Conservation (phyloP, 2,797 vertebrate genomes). For the Gadopsis marmoratus region DNA sequence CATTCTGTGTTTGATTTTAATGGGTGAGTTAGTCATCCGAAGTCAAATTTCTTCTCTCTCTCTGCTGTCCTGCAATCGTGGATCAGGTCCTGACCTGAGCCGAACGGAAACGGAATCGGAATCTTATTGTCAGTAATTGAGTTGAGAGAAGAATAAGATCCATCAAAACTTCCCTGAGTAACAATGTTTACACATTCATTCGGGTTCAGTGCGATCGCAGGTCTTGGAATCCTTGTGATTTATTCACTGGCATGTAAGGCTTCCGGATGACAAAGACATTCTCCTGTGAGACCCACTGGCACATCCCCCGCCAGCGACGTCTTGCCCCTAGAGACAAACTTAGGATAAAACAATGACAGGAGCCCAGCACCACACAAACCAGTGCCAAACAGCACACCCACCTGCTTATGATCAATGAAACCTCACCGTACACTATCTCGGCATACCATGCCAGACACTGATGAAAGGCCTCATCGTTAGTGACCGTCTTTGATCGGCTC, state of each 20-base stretch:
- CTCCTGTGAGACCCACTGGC: constrained; percentile 76
- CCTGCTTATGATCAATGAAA: constrained; percentile 81
- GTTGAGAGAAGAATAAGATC: background rate
- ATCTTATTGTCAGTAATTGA: background rate
- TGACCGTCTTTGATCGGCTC: constrained; percentile 85
- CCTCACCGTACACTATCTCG: constrained; percentile 72
- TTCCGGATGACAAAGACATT: constrained; percentile 78
- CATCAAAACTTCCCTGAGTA: constrained; percentile 36
- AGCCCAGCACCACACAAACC: constrained; percentile 68
- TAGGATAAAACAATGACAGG: constrained; percentile 81
- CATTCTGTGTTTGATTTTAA: constrained; percentile 2
- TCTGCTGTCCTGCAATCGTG: background rate
- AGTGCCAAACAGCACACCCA: constrained; percentile 74
- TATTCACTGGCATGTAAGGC: constrained; percentile 70
- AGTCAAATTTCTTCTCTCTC: constrained; percentile 16
- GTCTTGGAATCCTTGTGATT: constrained; percentile 51
- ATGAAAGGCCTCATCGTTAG: constrained; percentile 84
- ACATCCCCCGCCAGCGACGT: constrained; percentile 76
- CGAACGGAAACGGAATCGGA: background rate
- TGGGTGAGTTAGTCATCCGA: constrained; percentile 2
- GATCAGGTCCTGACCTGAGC: background rate
- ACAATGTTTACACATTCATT: constrained; percentile 36
- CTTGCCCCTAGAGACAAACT: constrained; percentile 81
- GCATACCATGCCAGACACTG: constrained; percentile 72
- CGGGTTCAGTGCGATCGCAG: constrained; percentile 43